Conservation (phyloP, 2,797 vertebrate species). For the Phrynocephalus guinanensis region DNA sequence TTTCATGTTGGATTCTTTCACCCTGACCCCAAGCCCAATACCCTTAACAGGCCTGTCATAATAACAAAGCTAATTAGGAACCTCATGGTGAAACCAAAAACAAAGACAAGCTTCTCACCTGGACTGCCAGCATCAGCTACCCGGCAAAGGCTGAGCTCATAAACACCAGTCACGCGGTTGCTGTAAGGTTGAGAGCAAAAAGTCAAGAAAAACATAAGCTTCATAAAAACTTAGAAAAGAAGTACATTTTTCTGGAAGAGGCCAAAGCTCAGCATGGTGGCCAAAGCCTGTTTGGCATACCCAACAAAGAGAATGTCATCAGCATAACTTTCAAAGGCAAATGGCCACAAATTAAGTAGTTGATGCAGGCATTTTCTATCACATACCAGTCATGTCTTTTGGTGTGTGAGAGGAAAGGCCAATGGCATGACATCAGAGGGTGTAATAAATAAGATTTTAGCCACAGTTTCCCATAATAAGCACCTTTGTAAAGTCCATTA, state of each 20-base stretch:
- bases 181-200: slow-evolving; percentile 68
- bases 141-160: slow-evolving; percentile 93
- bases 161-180: slow-evolving; percentile 95
- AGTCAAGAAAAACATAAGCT: neutral
- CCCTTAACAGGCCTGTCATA: neutral
- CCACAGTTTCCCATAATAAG: neutral
- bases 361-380: too few species aligned
- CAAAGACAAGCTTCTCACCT: slow-evolving; percentile 75
- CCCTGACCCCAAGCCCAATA: neutral
- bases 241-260: neutral
- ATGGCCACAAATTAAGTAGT: too few species aligned
- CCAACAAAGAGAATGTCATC: too few species aligned
- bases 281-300: too few species aligned
- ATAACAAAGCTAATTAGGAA: neutral
- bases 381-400: too few species aligned
- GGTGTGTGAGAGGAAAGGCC: too few species aligned
- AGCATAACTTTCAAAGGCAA: neutral
- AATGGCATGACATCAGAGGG: too few species aligned
- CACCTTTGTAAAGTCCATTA: neutral
- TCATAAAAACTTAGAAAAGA: neutral
- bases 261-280: neutral
- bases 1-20: neutral
- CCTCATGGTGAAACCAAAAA: fast-evolving
- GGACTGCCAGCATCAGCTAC: slow-evolving; percentile 95
- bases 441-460: too few species aligned